Evolutionary conservation across 2,113 vertebrate species (phyloP).

Genomic region (Jacana jacana): DNA sequence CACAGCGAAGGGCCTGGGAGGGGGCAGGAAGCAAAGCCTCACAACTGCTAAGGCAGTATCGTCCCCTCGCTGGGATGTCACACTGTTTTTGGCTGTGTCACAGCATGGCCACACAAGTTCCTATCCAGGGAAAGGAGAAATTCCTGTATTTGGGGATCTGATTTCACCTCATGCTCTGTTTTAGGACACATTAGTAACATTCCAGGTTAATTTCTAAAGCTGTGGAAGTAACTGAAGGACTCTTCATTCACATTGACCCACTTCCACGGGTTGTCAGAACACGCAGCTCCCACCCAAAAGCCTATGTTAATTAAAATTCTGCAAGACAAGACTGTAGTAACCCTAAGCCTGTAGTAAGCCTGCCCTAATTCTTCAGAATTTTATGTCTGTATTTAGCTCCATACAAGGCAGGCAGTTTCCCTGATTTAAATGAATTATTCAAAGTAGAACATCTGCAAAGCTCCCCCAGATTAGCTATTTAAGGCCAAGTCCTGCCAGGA

Average conservation of each 20-base stretch:
- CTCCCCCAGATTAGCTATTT: not conserved
- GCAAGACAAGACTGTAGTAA: not conserved
- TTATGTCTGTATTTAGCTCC: not conserved
- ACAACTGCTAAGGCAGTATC: not conserved
- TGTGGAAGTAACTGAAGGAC: not conserved
- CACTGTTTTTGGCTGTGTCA: not conserved
- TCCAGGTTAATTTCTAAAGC: not conserved
- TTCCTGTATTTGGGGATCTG: not conserved
- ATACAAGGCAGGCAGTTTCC: not conserved
- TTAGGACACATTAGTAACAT: not conserved
- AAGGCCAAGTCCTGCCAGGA: not conserved
- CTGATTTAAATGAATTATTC: not conserved
- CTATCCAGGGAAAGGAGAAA: not conserved
- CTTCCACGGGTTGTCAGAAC: not conserved
- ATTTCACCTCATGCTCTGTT: not conserved
- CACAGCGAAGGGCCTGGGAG: not conserved
- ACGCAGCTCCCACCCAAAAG: not conserved
- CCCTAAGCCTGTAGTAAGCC: too few relatives aligned
- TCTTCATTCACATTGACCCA: not conserved
- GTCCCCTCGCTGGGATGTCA: not conserved
- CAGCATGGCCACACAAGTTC: not conserved
- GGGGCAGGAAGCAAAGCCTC: not conserved
- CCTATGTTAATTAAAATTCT: not conserved
- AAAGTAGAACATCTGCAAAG: not conserved
- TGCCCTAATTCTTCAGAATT: not conserved